Evolutionary conservation across 2,113 vertebrate species (phyloP).

Genomic region (Chaetura pelagica): DNA sequence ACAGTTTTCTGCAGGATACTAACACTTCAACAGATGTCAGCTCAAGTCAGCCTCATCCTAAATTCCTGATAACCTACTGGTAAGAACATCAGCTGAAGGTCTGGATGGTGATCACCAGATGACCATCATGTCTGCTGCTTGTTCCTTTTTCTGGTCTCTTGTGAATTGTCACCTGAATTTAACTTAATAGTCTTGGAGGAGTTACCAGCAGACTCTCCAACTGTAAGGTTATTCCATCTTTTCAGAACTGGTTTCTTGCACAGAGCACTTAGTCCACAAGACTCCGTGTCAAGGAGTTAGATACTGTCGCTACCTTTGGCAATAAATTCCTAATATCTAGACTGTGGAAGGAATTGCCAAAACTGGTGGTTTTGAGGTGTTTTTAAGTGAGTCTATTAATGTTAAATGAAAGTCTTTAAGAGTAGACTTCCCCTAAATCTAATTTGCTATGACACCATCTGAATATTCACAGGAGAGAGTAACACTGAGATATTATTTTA

Average conservation of each 20-base stretch:
- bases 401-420: background rate
- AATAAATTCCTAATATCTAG: background rate
- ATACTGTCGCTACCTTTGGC: background rate
- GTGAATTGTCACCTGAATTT: background rate
- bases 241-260: background rate
- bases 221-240: background rate
- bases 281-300: background rate
- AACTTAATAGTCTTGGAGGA: background rate
- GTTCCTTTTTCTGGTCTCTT: background rate
- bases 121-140: background rate
- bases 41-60: background rate
- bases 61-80: background rate
- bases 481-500: background rate
- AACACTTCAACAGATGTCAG: background rate
- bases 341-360: background rate
- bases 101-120: background rate
- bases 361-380: background rate
- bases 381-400: slow-evolving; percentile 7
- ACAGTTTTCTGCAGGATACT: background rate
- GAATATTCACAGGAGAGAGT: background rate
- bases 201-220: background rate
- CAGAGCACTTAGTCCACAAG: background rate
- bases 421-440: background rate
- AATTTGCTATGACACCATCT: background rate
- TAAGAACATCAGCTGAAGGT: background rate